phyloP scores from a whole-genome alignment of 2,797 vertebrate species.

The Pteropus rufus region DNA sequence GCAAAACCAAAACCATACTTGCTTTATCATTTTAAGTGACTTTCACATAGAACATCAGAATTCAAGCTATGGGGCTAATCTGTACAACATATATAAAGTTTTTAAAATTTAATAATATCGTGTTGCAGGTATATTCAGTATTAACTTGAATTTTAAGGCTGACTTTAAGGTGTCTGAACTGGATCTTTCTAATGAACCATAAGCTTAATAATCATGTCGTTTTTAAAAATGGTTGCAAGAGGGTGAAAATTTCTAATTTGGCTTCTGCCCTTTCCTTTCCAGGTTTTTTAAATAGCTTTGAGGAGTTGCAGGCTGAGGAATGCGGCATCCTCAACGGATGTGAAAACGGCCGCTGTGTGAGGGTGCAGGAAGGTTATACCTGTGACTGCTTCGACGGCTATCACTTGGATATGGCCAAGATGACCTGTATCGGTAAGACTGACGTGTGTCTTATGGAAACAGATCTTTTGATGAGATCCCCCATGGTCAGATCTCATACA shows the following conservation, averaged over 20 bases:
- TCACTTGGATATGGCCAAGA: constrained; percentile 92
- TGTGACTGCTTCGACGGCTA: constrained; percentile 98
- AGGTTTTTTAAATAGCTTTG: constrained; percentile 90
- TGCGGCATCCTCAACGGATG: constrained; percentile 98
- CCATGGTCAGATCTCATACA: background rate
- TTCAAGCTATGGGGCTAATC: background rate
- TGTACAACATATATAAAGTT: background rate
- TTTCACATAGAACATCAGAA: background rate
- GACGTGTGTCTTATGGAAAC: accelerated
- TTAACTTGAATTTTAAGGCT: background rate
- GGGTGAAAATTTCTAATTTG: background rate
- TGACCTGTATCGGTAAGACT: constrained; percentile 94
- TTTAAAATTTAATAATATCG: background rate
- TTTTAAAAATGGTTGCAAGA: background rate
- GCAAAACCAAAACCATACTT: background rate
- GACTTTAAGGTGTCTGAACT: background rate
- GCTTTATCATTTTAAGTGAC: background rate
- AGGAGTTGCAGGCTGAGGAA: constrained; percentile 94
- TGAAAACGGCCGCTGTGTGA: constrained; percentile 95
- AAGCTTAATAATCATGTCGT: background rate
- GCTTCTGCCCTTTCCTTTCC: constrained; percentile 26
- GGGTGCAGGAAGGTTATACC: constrained; percentile 96
- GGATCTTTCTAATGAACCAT: background rate
- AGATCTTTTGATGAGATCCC: background rate
- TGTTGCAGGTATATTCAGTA: background rate